Evolutionary conservation across 2,113 vertebrate genomes (phyloP).

Genomic region (Cryptomyrus ogoouensis): DNA sequence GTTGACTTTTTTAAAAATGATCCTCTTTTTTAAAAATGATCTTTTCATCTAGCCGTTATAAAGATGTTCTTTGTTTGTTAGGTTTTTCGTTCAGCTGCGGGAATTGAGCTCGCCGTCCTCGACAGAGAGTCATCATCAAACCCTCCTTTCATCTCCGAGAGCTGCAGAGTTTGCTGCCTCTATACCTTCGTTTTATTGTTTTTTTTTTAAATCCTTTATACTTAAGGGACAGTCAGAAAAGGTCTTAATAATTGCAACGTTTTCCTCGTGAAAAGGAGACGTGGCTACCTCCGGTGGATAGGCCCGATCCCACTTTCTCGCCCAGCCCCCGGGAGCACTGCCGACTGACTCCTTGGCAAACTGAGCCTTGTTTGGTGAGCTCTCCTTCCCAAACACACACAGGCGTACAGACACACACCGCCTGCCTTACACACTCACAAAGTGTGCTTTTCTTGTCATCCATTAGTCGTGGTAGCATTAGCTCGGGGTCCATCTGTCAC

Average conservation of each 20-base stretch:
- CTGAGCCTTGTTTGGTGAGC: neutral
- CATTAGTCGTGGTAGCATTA: neutral
- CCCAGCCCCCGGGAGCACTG: neutral
- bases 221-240: neutral
- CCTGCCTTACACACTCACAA: neutral
- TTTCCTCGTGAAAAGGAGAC: neutral
- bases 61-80: neutral
- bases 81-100: neutral
- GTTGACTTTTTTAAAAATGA: no score
- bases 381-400: neutral
- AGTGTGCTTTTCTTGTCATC: neutral
- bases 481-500: neutral
- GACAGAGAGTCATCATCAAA: neutral
- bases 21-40: neutral
- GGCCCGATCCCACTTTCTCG: neutral
- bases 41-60: neutral
- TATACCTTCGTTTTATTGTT: neutral
- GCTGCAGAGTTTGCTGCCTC: neutral
- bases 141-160: neutral
- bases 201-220: neutral
- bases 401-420: neutral
- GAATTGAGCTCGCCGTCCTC: neutral
- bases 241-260: neutral
- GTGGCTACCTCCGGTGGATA: neutral
- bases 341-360: neutral